Conservation (phyloP, 2,888 invertebrate genomes). For the Andrena camellia region DNA sequence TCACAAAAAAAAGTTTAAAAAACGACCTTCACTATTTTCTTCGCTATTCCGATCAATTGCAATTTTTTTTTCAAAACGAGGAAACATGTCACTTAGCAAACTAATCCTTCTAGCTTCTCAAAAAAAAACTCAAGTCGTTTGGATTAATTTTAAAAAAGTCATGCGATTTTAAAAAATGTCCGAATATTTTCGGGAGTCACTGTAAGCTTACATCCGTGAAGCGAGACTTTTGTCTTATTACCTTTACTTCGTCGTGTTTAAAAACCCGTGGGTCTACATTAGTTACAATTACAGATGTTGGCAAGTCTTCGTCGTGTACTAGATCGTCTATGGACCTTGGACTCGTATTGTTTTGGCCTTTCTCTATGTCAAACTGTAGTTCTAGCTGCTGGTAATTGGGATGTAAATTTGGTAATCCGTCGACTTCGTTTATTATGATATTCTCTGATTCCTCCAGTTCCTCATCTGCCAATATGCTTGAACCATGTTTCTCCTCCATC, state of each 20-base stretch:
- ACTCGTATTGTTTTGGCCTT: conserved; percentile 73
- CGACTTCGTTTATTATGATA: conserved; percentile 94
- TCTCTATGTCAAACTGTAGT: conserved; percentile 85
- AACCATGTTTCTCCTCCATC: conserved; percentile 78
- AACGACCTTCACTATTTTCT: no score
- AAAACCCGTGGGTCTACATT: conserved; percentile 94
- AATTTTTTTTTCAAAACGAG: no score
- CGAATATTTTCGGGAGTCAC: no score
- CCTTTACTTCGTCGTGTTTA: conserved; percentile 85
- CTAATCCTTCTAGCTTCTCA: no score
- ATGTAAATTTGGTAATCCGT: conserved; percentile 94
- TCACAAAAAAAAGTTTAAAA: no score
- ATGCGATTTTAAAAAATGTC: no score
- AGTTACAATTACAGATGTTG: conserved; percentile 95
- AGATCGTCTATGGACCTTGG: conserved; percentile 88
- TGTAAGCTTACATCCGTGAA: no score
- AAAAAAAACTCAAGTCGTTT: no score
- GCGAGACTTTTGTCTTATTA: conserved; percentile 58
- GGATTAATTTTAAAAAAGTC: no score
- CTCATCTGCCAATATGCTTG: conserved; percentile 73
- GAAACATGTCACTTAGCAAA: no score
- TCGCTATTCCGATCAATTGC: no score
- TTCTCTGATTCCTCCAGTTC: conserved; percentile 86
- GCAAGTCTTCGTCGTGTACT: conserved; percentile 91
- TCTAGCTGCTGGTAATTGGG: conserved; percentile 91